Evolutionary conservation across 2,797 vertebrate genomes (phyloP).

Genomic region (Ceryle rudis): DNA sequence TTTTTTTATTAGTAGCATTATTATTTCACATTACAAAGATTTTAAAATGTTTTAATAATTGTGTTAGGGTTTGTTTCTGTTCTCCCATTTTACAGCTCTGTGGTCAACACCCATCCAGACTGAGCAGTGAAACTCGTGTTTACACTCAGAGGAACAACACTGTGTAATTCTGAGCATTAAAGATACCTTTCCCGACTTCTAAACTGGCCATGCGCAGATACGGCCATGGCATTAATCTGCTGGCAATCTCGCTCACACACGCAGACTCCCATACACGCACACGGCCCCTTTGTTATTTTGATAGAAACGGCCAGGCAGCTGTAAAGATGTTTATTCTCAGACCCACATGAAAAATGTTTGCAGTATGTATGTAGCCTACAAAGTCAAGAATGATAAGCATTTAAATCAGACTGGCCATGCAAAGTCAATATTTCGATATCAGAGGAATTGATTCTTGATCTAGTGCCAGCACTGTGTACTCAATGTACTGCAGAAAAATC

Average conservation of each 20-base stretch:
- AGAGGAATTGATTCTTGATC: conserved; percentile 73
- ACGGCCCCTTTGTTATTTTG: conserved; percentile 51
- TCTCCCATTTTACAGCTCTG: neutral
- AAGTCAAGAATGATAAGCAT: conserved; percentile 71
- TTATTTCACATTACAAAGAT: conserved; percentile 15
- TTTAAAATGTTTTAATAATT: neutral
- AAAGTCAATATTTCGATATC: conserved; percentile 75
- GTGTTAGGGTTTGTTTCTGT: neutral
- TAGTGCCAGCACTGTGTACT: conserved; percentile 64
- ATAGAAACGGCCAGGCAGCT: neutral
- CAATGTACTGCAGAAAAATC: conserved; percentile 68
- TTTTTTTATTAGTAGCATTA: neutral
- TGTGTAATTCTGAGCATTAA: neutral
- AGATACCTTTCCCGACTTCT: conserved; percentile 4
- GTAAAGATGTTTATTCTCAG: conserved; percentile 35
- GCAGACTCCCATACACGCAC: neutral
- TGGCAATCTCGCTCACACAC: neutral
- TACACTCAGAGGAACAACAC: neutral
- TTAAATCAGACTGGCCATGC: conserved; percentile 66
- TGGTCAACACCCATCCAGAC: neutral
- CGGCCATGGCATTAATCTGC: conserved; percentile 26
- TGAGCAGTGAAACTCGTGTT: neutral
- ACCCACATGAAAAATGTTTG: conserved; percentile 45
- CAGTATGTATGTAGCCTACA: conserved; percentile 47
- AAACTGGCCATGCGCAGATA: neutral